Base-by-base conservation (phyloP, 2,888 invertebrate genomes). In the Cheiracanthium punctorium region DNA sequence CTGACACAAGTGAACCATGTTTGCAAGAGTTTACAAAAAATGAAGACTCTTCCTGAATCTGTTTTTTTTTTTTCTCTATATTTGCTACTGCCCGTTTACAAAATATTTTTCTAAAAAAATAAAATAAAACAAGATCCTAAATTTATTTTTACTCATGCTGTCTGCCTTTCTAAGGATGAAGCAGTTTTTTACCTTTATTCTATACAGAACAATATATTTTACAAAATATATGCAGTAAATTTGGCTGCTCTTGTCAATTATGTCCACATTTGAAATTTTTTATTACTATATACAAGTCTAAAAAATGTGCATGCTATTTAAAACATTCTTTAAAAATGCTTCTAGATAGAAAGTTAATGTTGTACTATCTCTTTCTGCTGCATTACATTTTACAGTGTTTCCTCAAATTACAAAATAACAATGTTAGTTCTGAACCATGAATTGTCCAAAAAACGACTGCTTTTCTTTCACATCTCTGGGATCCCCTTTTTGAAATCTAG, bases 91-190 rank as follows among this genome's bases (percentile, higher is more conserved):
- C 32, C 33, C 12, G 48, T 84, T 65, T 73, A 84, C 30, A 84
- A 74, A 74, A 41, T 85, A 85, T 85, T 85, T 84, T 85, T 76
- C 73, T 79, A 85, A 70, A 75, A 33, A n/a, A 20, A 14, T n/a
- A n/a, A n/a, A 33, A 17, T 2, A 17, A 33, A 33, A 58, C 30
- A 74, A 29, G 33, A 37, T 14, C 37, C 43, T 43, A 37, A 33
- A 29, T 43, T 43, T 71, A 43, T 71, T 71, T 71, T 71, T 29
- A 43, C 43, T 20, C 17, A 67, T n/a, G 17, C n/a, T 32, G n/a
- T 58, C 12, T 24, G 20, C 58, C 67, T 67, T 67, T 12, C 7
- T 2, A 29, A 8, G 17, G 14, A 67, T 67, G 14, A 67, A 32
- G 32, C 14, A 20, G 17, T 67, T 33, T 58, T 67, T 33, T 33